A percentile compares a stretch with the other conserved stretches of the same genome.
Evolutionary conservation across 2,888 invertebrate genomes (phyloP).

Genomic region (Teinopalpus imperialis): DNA sequence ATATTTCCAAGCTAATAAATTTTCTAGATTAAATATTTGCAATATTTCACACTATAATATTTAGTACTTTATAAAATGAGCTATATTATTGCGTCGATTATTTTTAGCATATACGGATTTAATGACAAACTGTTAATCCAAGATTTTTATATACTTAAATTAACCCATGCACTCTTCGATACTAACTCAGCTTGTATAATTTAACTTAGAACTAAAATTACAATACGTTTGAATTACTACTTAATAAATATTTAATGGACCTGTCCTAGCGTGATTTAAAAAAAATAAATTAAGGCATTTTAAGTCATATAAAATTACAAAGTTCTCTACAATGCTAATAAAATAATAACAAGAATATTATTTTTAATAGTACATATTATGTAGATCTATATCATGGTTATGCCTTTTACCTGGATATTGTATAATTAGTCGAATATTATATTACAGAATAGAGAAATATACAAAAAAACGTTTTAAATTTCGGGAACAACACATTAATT

Average conservation of each 20-base stretch:
- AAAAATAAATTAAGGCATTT: constrained; percentile 1
- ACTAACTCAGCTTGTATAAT: constrained; percentile 11
- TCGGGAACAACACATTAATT: too few relatives aligned
- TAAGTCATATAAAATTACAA: constrained; percentile 23
- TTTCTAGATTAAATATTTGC: too few relatives aligned
- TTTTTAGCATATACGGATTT: too few relatives aligned
- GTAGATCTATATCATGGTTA: constrained; percentile 5
- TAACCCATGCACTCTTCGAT: constrained; percentile 7
- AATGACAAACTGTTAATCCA: constrained; percentile 1
- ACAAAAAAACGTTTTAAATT: too few relatives aligned
- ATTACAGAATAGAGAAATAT: too few relatives aligned
- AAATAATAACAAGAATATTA: background rate
- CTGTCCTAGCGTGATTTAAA: constrained; percentile 9
- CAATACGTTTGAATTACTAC: constrained; percentile 3
- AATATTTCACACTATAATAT: too few relatives aligned
- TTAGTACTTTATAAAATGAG: constrained; percentile 7
- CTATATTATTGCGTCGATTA: constrained; percentile 13
- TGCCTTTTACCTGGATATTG: background rate
- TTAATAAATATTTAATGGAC: constrained; percentile 7
- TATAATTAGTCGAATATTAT: too few relatives aligned
- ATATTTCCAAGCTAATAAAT: too few relatives aligned
- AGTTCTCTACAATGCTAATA: background rate
- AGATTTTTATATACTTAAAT: background rate
- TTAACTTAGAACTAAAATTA: constrained; percentile 13
- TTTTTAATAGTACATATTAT: constrained; percentile 1